phyloP scores from a whole-genome alignment of 2,113 vertebrate species.

The Rhea pennata region DNA sequence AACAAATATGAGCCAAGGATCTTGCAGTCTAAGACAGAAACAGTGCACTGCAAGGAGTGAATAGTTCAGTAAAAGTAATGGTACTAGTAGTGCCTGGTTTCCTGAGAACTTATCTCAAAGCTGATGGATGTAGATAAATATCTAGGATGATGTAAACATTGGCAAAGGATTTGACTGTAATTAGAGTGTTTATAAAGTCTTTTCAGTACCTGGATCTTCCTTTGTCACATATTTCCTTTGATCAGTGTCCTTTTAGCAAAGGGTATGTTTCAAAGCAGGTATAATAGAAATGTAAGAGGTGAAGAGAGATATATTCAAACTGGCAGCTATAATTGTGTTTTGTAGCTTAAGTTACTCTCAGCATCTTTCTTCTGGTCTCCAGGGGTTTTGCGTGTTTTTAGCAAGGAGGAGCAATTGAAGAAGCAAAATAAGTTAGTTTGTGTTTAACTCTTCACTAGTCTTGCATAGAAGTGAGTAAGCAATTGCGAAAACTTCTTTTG shows the following conservation, averaged over 20 bases:
- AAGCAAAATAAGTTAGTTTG: background rate
- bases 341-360: background rate
- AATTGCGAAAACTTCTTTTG: background rate
- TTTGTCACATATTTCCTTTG: background rate
- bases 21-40: background rate
- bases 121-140: background rate
- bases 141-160: rapidly evolving
- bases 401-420: background rate
- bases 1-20: background rate
- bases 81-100: background rate
- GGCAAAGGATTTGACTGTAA: background rate
- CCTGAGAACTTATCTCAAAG: background rate
- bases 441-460: background rate
- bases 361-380: background rate
- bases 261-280: background rate
- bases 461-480: background rate
- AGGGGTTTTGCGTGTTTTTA: background rate
- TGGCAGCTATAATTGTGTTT: background rate
- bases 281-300: background rate
- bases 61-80: background rate
- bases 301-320: background rate
- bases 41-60: background rate
- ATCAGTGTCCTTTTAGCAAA: background rate
- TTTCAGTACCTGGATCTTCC: background rate
- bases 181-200: background rate